Base-by-base conservation (phyloP, 1,140 invertebrate species). In the Camponotus pennsylvanicus region DNA sequence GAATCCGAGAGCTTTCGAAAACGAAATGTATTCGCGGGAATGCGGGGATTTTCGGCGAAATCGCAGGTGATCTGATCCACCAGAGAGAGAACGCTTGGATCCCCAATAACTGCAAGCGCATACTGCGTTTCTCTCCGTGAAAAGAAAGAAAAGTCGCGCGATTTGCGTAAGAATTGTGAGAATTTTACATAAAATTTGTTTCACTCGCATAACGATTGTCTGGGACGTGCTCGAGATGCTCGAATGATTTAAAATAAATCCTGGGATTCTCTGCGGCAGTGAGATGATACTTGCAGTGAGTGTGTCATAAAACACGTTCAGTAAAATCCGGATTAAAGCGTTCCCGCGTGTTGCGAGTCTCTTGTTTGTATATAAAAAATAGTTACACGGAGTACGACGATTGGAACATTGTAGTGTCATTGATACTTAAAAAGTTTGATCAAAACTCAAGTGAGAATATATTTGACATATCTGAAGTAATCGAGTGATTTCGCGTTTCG, bases 281-380 rank as follows among this genome's bases (percentile, higher is more conserved):
- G 57, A 13, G 27, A 63, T 75, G 79, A 61, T 61, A 15, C 52
- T 75, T 63, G 69, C 61, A 83, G 79, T 83, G 79, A 71, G 59
- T 66, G 55, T 82, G 18, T 42, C 18, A 32, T 49, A 70, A 83
- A 83, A 75, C 69, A 15, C 34, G n/a, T 63, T 75, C 55, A 83
- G 67, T 83, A 55, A 83, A 75, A 83, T 75, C 40, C 79, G 79
- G 52, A 82, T 82, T 73, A 73, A 71, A 75, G 42, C 27, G 40
- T n/a, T 34, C 32, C 73, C 79, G 42, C 57, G 27, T 32, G 66
- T 15, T 52, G 66, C 34, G 18, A 32, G 13, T 59, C 15, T 75
- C 8, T 37, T 9, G 32, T 21, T 34, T 4, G 69, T n/a, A 21
- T 45, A 34, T 55, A 55, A 57, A 37, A 83, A 61, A 42, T 75